Conservation (phyloP, 2,888 invertebrate genomes). For the Galerucella pusilla region DNA sequence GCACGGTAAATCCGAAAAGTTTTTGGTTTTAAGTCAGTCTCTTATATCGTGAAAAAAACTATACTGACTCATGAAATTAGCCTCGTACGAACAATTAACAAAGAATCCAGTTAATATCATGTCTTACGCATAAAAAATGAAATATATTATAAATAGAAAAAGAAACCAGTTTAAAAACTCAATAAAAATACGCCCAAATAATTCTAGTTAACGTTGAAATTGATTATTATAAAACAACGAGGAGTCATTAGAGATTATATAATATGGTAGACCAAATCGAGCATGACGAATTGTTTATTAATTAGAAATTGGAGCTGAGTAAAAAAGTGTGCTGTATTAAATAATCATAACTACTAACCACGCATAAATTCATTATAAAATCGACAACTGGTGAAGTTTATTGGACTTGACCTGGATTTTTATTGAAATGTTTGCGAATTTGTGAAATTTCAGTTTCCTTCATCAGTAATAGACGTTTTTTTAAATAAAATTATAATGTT, state of each 20-base stretch:
- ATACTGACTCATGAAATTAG: neutral
- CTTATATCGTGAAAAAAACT: too few species aligned
- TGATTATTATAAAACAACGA: conserved; percentile 6
- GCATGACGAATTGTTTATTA: conserved; percentile 16
- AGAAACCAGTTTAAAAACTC: neutral
- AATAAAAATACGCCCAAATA: neutral
- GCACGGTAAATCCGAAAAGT: too few species aligned
- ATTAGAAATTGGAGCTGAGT: conserved; percentile 13
- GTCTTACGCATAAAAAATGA: neutral
- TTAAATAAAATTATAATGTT: neutral
- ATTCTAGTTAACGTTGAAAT: conserved; percentile 1
- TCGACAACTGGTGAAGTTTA: neutral
- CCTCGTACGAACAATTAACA: neutral
- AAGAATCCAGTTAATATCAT: neutral
- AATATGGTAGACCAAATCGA: neutral
- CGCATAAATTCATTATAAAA: neutral
- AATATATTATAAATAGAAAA: neutral
- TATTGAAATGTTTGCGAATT: neutral
- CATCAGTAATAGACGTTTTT: neutral
- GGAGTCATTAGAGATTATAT: neutral
- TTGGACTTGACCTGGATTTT: conserved; percentile 6
- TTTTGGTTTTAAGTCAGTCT: too few species aligned
- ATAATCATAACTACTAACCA: neutral
- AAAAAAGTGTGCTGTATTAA: neutral
- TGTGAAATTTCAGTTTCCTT: neutral